Evolutionary conservation across 1,140 invertebrate species (phyloP).

Genomic region (Lepidurus couesii): DNA sequence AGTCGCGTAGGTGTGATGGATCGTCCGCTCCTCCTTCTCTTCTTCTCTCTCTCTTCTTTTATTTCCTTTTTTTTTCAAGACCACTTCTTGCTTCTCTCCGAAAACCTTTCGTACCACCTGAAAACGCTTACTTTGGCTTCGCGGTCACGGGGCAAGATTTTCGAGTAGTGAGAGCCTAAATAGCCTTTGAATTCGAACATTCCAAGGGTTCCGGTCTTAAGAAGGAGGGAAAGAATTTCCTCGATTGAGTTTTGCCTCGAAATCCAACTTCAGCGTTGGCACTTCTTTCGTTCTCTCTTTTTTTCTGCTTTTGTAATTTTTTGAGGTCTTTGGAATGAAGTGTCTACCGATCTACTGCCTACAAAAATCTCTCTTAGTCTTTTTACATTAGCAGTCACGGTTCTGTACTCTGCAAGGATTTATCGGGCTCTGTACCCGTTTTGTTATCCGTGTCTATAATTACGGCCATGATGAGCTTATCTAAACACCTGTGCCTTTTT

Average conservation of each 20-base stretch:
- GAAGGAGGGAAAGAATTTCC: background rate
- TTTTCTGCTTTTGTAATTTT: background rate
- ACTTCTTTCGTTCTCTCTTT: background rate
- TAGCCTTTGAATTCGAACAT: slow-evolving; percentile 11
- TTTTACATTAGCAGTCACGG: slow-evolving; percentile 5
- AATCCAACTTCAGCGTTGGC: background rate
- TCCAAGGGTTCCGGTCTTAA: background rate
- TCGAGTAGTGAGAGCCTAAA: background rate
- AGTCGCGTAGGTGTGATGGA: slow-evolving; percentile 16
- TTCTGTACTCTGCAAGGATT: background rate
- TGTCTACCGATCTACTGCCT: background rate
- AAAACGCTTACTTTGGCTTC: slow-evolving; percentile 5
- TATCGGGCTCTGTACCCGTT: background rate
- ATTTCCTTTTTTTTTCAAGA: background rate
- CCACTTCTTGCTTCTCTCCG: background rate
- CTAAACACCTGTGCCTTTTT: slow-evolving; percentile 8
- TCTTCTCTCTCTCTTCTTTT: background rate
- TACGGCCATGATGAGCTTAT: background rate
- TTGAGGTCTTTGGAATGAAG: background rate
- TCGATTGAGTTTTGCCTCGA: background rate
- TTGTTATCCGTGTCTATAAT: background rate
- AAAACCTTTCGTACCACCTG: background rate
- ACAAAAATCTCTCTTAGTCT: background rate
- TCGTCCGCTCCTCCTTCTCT: background rate
- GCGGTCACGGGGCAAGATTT: background rate